phyloP scores from a whole-genome alignment of 2,797 vertebrate species.

The Spinibarbus caldwelli region DNA sequence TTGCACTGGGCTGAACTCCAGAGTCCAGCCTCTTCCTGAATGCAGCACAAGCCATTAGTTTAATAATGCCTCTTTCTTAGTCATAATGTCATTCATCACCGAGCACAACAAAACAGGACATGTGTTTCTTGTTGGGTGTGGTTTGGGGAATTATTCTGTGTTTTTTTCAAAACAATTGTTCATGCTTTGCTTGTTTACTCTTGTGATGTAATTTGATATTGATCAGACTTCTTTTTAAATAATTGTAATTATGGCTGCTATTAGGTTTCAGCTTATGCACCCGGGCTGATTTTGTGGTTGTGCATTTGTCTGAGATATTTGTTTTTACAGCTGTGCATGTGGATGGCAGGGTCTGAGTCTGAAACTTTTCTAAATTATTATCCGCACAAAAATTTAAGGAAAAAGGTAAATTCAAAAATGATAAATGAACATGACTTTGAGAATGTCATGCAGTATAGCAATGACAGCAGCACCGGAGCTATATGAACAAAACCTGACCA shows the following conservation, averaged over 20 bases:
- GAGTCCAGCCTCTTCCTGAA: background rate
- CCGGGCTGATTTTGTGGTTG: background rate
- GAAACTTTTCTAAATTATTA: background rate
- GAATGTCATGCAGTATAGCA: background rate
- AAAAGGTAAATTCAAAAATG: background rate
- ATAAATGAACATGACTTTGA: background rate
- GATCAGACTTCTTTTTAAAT: background rate
- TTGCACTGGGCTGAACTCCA: background rate
- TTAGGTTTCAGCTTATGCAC: background rate
- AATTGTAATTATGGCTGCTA: background rate
- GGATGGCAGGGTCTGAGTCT: background rate
- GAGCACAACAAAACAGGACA: background rate
- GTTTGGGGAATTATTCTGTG: background rate
- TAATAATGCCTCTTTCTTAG: constrained; percentile 15
- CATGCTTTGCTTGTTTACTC: background rate
- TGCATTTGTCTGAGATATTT: background rate
- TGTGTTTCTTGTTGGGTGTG: constrained; percentile 33
- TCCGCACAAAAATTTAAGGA: too few relatives aligned
- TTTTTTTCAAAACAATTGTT: constrained; percentile 7
- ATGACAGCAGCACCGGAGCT: background rate
- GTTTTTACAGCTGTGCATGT: background rate
- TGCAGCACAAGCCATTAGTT: constrained; percentile 14
- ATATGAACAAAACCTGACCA: background rate
- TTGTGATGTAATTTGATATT: background rate
- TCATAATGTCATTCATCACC: constrained; percentile 12